Conservation (phyloP, 2,113 vertebrate genomes). For the Cisticola juncidis region DNA sequence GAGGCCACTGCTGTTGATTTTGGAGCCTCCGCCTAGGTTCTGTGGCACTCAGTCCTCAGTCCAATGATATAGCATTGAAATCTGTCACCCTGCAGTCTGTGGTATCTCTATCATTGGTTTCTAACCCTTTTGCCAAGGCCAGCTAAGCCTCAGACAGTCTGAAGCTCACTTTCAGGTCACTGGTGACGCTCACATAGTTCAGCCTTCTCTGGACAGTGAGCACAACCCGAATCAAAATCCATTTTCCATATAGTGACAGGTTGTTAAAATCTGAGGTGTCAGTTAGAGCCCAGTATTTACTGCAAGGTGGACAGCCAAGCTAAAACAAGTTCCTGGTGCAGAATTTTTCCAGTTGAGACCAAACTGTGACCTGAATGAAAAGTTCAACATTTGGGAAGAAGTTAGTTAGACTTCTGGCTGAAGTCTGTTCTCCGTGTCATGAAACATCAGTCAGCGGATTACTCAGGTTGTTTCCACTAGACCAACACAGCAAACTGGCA, state of each 20-base stretch:
- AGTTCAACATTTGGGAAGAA: not conserved
- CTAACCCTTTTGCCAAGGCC: not conserved
- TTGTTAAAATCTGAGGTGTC: not conserved
- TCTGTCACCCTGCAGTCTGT: not conserved
- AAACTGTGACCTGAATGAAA: not conserved
- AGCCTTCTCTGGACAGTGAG: not conserved
- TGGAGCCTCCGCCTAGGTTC: not conserved
- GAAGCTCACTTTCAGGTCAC: not conserved
- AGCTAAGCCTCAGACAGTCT: not conserved
- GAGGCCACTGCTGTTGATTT: not conserved
- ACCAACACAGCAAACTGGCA: not conserved
- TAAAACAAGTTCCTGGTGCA: not conserved
- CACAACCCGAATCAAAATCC: not conserved
- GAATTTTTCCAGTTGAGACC: not conserved
- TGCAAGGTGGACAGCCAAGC: not conserved
- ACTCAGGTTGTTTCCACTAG: not conserved
- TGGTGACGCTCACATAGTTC: not conserved
- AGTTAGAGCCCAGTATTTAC: not conserved
- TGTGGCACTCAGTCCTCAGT: not conserved
- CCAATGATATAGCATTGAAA: not conserved
- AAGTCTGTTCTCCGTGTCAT: not conserved
- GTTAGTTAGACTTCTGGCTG: not conserved
- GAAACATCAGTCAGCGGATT: not conserved
- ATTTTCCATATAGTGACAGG: not conserved
- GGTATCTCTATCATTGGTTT: not conserved